A percentile compares a stretch with the other conserved stretches of the same genome.
These are phyloP conservation scores for Brachionus rubens DNA, from an alignment of 1,140 invertebrate genomes.

Conservation along the genomic window DNA sequence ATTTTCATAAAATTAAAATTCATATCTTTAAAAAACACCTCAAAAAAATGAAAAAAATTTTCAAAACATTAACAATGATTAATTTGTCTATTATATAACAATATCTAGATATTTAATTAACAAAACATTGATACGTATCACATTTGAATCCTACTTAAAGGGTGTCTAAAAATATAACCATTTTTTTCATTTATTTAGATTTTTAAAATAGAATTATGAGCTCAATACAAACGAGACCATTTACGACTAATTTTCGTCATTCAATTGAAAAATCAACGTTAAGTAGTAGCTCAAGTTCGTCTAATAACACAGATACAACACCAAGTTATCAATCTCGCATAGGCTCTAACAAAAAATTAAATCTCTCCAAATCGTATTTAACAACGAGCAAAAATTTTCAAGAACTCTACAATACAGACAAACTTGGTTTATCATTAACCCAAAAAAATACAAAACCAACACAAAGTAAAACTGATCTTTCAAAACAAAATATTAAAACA, in stretches of 20 bases:
- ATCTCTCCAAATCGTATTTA: conserved; percentile 10
- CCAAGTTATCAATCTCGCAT: conserved; percentile 11
- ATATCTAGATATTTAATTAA: too few relatives aligned
- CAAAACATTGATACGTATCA: too few relatives aligned
- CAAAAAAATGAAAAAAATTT: too few relatives aligned
- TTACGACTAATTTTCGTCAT: conserved; percentile 38
- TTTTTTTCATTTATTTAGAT: conserved; percentile 8
- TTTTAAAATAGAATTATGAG: not conserved
- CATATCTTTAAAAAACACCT: too few relatives aligned
- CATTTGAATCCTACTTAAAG: too few relatives aligned
- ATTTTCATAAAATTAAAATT: too few relatives aligned
- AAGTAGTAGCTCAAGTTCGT: not conserved
- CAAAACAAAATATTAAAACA: conserved; percentile 28
- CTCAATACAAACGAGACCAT: conserved; percentile 2
- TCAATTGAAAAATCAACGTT: conserved; percentile 21
- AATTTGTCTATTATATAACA: too few relatives aligned
- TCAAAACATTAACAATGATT: too few relatives aligned
- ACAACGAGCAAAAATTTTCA: conserved; percentile 26
- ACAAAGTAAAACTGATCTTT: not conserved
- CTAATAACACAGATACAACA: not conserved
- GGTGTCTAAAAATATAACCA: too few relatives aligned
- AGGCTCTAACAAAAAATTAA: conserved; percentile 29
- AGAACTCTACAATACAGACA: not conserved
- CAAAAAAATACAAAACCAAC: not conserved
- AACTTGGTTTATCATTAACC: not conserved